Evolutionary conservation across 1,140 invertebrate species (phyloP), one percentile per base, ranked within the genome.

Genomic region (Paraescarpia echinospica): DNA sequence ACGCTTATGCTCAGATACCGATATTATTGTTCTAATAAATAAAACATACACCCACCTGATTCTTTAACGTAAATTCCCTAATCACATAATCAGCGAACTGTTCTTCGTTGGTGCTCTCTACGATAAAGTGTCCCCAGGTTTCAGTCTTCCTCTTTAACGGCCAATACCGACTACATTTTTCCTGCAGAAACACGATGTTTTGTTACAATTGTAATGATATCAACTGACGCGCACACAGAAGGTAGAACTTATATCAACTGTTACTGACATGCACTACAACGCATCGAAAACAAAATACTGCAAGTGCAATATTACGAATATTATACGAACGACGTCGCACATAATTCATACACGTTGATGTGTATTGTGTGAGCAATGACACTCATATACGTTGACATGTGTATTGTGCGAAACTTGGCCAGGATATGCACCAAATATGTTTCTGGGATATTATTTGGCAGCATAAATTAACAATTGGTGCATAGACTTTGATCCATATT

Each of bases 141-240:
- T 88, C n/a, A 4, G 51, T 88, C 77, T 77, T n/a, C 33, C 33
- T 33, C 33, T 59, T 34, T 27, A 89, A 18, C 12, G 92, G 92
- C 92, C 92, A 93, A 33, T 93, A 93, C 33, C 34, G 27, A 33
- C 35, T 90, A 92, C 92, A 93, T 48, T 93, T 93, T n/a, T 77
- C 33, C 92, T 93, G 92, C 33, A 33, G 33, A 91, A 22, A 41
- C 33, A 33, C 9, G 41, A 22, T 0, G 18, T 22, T 14, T 77
- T 77, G 59, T 27, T 77, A 27, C 48, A 51, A 51, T 51, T 51
- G 8, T 89, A 77, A 14, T 77, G 4, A 77, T 27, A 77, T 77
- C 1, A 77, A 77, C 22, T 77, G 59, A 22, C 14, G 22, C 22
- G 27, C 59, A 41, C 4, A 41, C 12, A 31, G 4, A 27, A 2